Conservation (phyloP, 2,888 invertebrate genomes). For the Drosophila borborema region DNA sequence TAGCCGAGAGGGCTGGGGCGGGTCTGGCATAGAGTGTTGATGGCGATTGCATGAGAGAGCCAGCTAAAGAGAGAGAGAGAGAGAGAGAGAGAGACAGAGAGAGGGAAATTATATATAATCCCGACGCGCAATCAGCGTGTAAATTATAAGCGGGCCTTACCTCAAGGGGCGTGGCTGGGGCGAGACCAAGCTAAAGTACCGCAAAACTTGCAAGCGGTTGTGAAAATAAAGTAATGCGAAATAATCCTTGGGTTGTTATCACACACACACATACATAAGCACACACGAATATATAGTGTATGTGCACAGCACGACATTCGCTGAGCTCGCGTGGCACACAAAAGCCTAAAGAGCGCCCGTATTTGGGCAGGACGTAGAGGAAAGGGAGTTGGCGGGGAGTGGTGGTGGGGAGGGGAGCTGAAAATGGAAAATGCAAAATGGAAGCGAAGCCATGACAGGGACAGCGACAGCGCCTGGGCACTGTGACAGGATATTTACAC, state of each 20-base stretch:
- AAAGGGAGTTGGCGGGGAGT: neutral
- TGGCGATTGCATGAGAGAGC: slow-evolving; percentile 35
- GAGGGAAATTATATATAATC: slow-evolving; percentile 78
- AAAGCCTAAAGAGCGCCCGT: slow-evolving; percentile 73
- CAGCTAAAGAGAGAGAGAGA: neutral
- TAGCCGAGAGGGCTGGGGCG: slow-evolving; percentile 23
- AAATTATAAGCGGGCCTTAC: slow-evolving; percentile 71
- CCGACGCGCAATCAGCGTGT: slow-evolving; percentile 77
- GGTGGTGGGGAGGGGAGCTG: slow-evolving; percentile 9
- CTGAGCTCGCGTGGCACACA: slow-evolving; percentile 69
- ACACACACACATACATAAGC: slow-evolving; percentile 57
- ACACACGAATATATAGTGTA: slow-evolving; percentile 27
- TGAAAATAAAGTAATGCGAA: slow-evolving; percentile 80
- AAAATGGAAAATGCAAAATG: slow-evolving; percentile 74
- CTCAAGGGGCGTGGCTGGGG: slow-evolving; percentile 38
- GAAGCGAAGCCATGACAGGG: slow-evolving; percentile 61
- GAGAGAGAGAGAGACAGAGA: slow-evolving; percentile 47
- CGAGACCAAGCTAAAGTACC: slow-evolving; percentile 71
- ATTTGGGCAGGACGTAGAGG: slow-evolving; percentile 35
- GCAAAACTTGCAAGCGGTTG: slow-evolving; percentile 78
- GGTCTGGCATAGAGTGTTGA: slow-evolving; percentile 38
- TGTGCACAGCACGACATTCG: slow-evolving; percentile 58
- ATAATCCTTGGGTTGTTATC: slow-evolving; percentile 80
- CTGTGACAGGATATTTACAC: slow-evolving; percentile 70
- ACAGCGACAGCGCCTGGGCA: slow-evolving; percentile 22